These are phyloP conservation scores for Drosophila picticornis DNA, from an alignment of 2,888 invertebrate species.

Conservation along the genomic window DNA sequence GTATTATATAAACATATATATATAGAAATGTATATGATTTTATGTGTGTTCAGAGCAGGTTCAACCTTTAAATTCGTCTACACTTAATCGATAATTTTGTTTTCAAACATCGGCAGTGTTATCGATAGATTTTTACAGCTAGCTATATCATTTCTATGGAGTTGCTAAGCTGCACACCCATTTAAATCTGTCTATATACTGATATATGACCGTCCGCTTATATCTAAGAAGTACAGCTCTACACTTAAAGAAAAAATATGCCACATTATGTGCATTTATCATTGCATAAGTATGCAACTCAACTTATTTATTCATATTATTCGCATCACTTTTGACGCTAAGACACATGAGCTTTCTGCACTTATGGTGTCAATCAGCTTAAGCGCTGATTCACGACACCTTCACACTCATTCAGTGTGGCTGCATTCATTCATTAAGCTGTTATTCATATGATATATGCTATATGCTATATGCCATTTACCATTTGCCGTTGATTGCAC, in stretches of 20 bases:
- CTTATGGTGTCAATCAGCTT: slow-evolving; percentile 28
- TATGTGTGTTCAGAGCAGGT: neutral
- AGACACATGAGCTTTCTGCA: neutral
- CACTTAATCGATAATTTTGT: neutral
- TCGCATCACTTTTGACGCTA: neutral
- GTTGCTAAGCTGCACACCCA: neutral
- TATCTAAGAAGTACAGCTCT: neutral
- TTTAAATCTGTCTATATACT: neutral
- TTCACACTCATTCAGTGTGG: slow-evolving; percentile 18
- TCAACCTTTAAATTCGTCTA: neutral
- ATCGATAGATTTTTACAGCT: slow-evolving; percentile 5
- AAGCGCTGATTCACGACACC: slow-evolving; percentile 35
- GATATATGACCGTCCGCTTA: too few relatives aligned
- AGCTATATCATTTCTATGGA: neutral
- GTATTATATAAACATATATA: neutral
- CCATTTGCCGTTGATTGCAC: slow-evolving; percentile 40
- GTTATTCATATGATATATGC: slow-evolving; percentile 42
- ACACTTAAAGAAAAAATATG: neutral
- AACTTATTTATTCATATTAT: neutral
- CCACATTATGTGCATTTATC: neutral
- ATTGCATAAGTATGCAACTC: neutral
- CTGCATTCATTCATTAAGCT: slow-evolving; percentile 53
- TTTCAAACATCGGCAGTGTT: neutral
- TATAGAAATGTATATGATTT: neutral
- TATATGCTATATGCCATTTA: neutral